Percentiles rank a stretch among this genome's conserved stretches.
Evolutionary conservation across 2,113 vertebrate genomes (phyloP).

Genomic region (Zosterops hypoxanthus): DNA sequence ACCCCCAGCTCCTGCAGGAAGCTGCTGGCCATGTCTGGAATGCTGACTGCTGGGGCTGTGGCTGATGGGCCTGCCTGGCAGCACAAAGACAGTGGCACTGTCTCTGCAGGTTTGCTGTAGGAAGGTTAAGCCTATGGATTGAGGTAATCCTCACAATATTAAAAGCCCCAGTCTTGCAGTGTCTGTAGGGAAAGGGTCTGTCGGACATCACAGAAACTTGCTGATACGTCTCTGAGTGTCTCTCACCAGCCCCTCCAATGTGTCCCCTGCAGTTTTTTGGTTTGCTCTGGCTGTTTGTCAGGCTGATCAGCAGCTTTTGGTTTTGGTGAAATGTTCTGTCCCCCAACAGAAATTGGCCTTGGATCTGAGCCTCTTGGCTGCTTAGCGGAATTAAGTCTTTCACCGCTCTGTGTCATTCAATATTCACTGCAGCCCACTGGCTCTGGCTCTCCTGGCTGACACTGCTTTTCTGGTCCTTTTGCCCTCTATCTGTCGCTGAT

Average conservation of each 20-base stretch:
- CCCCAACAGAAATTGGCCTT: not conserved
- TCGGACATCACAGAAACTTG: not conserved
- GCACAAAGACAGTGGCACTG: not conserved
- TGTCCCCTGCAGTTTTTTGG: not conserved
- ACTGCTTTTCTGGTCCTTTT: not conserved
- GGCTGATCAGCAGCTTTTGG: not conserved
- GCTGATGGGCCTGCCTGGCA: fast-evolving
- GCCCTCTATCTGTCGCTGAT: not conserved
- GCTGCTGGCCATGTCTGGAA: not conserved
- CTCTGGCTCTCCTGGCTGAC: not conserved
- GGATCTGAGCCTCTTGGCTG: not conserved
- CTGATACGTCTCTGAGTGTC: not conserved
- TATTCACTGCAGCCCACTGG: not conserved
- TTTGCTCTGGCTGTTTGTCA: not conserved
- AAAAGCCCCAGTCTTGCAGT: not conserved
- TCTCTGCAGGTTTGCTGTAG: not conserved
- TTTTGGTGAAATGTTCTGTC: not conserved
- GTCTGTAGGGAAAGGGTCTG: fast-evolving
- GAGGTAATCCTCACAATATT: not conserved
- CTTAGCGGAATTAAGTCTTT: not conserved
- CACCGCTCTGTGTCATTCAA: fast-evolving
- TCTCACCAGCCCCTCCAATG: fast-evolving
- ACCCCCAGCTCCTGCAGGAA: not conserved
- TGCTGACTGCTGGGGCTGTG: not conserved
- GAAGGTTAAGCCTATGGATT: not conserved